These are phyloP conservation scores for Gryon sp. DNA, from an alignment of 1,140 invertebrate species.

Conservation along the genomic window DNA sequence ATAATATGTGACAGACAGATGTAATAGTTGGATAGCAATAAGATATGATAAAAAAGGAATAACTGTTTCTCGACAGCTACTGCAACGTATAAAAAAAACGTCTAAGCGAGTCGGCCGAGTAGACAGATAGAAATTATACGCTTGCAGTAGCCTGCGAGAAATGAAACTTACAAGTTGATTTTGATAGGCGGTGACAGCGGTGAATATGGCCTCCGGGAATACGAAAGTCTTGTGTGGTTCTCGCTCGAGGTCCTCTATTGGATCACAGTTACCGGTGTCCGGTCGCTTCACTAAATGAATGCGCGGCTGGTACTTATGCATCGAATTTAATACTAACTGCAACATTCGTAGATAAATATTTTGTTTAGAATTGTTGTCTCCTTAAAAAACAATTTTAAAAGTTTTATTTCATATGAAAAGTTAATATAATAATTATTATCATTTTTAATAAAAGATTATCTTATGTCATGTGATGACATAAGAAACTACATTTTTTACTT, in stretches of 20 bases:
- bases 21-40: constrained; percentile 27
- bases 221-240: constrained; percentile 94
- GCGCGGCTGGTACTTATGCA: constrained; percentile 99
- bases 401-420: too few relatives aligned
- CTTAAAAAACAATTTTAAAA: too few relatives aligned
- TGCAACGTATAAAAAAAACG: constrained; percentile 83
- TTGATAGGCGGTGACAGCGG: constrained; percentile 99
- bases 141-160: constrained; percentile 58
- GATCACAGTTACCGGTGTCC: constrained; percentile 80
- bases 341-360: constrained; percentile 71
- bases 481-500: too few relatives aligned
- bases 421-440: too few relatives aligned
- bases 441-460: too few relatives aligned
- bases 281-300: constrained; percentile 92
- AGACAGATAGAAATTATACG: constrained; percentile 19
- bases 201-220: constrained; percentile 98
- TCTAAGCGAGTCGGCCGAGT: constrained; percentile 8
- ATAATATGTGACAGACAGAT: constrained; percentile 47
- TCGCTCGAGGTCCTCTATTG: constrained; percentile 91
- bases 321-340: constrained; percentile 98
- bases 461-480: too few relatives aligned
- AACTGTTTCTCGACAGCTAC: constrained; percentile 93
- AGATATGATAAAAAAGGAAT: constrained; percentile 80
- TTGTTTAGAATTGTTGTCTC: too few relatives aligned
- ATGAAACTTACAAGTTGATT: constrained; percentile 80